Base-by-base conservation (phyloP, 92 coral and sea anemone species). In the Phenganax marumi region DNA sequence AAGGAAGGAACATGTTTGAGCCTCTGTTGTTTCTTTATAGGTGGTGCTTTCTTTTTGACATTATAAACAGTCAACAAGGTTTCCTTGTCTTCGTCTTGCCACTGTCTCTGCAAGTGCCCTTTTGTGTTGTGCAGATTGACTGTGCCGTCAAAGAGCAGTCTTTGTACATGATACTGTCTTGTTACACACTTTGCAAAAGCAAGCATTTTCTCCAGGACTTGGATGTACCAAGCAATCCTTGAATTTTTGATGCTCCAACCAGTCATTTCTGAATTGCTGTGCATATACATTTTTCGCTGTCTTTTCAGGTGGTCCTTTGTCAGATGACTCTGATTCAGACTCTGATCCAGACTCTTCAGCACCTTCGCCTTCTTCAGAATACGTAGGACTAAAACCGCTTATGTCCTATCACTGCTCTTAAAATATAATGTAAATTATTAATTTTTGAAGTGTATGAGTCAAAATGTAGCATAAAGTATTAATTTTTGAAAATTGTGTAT, bases 11-110 rank as follows among this genome's bases (percentile, higher is more conserved):
- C 76, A 71, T 26, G 48, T 23, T 71, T 56, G 54, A 71, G 76
- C 76, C n/a, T 71, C 76, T 71, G 76, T 71, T 71, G 76, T 47
- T 6, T 71, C 76, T 18, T 71, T 71, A 51, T 71, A 39, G 76
- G 57, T 50, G 76, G 54, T 71, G 76, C 56, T 71, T 71, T 71
- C 76, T 12, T 48, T 24, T 71, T 71, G 76, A 50, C 76, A 25
- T 71, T 22, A 56, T 51, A 71, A 33, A 12, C 56, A 71, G 16
- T 71, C 23, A 48, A 71, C 76, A 71, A 71, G 76, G 55, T 48
- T 47, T 47, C 56, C 76, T 71, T 71, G 76, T 47, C 76, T 71
- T 71, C 49, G 21, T 50, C 76, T n/a, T n/a, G 50, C 19, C 52
- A 19, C 74, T 16, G 17, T 47, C 51, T 26, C 16, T 25, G 74